Percentiles rank a stretch among this genome's conserved stretches.
Evolutionary conservation across 2,888 invertebrate species (phyloP).

Genomic region (Tribolium freemani): DNA sequence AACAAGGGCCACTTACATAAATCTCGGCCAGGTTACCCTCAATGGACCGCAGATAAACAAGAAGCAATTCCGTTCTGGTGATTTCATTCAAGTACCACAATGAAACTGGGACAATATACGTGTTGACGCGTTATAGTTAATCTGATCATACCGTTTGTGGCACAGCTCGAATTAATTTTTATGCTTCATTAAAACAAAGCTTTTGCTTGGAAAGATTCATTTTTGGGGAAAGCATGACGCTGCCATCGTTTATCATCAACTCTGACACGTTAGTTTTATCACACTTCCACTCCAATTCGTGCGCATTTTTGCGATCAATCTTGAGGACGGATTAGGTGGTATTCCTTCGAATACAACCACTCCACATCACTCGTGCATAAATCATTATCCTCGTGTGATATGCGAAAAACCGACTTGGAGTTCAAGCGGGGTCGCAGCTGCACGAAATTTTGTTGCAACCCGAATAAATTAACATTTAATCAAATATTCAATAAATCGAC

Average conservation of each 20-base stretch:
- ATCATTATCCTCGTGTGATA: not conserved
- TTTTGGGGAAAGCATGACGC: not conserved
- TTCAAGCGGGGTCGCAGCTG: too few relatives aligned
- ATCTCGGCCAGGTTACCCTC: too few relatives aligned
- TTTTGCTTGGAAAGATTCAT: not conserved
- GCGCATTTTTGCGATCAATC: constrained; percentile 32
- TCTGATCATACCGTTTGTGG: not conserved
- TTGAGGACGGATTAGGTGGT: constrained; percentile 22
- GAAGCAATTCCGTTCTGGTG: too few relatives aligned
- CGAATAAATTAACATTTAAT: too few relatives aligned
- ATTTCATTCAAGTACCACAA: too few relatives aligned
- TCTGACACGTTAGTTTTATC: constrained; percentile 36
- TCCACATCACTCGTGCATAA: not conserved
- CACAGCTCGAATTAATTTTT: constrained; percentile 21
- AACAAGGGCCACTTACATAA: too few relatives aligned
- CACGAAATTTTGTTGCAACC: too few relatives aligned
- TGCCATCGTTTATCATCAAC: constrained; percentile 32
- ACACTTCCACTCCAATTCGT: constrained; percentile 36
- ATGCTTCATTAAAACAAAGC: constrained; percentile 23
- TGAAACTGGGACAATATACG: not conserved
- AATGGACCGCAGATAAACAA: too few relatives aligned
- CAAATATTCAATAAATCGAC: too few relatives aligned
- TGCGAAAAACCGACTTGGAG: too few relatives aligned
- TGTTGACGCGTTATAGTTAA: not conserved
- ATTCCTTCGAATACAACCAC: not conserved